Evolutionary conservation across 2,888 invertebrate genomes (phyloP).

Genomic region (Ypsolopha scabrella): DNA sequence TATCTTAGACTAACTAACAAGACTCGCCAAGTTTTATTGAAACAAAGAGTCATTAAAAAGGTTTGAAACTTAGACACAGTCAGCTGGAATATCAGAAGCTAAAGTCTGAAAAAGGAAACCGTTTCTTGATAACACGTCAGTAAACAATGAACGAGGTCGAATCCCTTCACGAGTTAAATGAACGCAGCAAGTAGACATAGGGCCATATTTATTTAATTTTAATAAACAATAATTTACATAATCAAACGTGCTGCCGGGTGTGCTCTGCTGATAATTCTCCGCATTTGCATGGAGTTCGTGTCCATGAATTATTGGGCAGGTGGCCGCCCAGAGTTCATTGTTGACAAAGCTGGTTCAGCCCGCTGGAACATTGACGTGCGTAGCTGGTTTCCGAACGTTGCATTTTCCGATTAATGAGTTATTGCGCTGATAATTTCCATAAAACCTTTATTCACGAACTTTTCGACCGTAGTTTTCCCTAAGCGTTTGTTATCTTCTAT

Average conservation of each 20-base stretch:
- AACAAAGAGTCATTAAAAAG: no score
- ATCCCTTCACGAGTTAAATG: no score
- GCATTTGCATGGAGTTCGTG: conserved; percentile 43
- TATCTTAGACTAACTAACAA: neutral
- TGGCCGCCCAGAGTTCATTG: conserved; percentile 16
- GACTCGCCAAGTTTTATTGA: neutral
- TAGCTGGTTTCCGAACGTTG: no score
- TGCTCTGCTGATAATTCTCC: conserved; percentile 45
- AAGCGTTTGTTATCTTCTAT: neutral
- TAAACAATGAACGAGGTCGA: no score
- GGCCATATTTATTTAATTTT: conserved; percentile 60
- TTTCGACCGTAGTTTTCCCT: neutral
- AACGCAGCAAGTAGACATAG: conserved; percentile 1
- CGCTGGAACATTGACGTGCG: neutral
- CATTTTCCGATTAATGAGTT: no score
- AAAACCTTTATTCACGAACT: no score
- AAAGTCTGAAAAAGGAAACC: no score
- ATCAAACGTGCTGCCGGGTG: conserved; percentile 39
- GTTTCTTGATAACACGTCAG: no score
- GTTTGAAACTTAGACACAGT: neutral
- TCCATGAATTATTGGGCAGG: conserved; percentile 49
- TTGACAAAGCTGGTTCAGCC: neutral
- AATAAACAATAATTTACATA: conserved; percentile 60
- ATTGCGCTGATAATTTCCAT: no score
- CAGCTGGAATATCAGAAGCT: no score